Evolutionary conservation across 2,113 vertebrate genomes (phyloP), one percentile per base, ranked within the genome.

Genomic region (Mormyrus lacerda): DNA sequence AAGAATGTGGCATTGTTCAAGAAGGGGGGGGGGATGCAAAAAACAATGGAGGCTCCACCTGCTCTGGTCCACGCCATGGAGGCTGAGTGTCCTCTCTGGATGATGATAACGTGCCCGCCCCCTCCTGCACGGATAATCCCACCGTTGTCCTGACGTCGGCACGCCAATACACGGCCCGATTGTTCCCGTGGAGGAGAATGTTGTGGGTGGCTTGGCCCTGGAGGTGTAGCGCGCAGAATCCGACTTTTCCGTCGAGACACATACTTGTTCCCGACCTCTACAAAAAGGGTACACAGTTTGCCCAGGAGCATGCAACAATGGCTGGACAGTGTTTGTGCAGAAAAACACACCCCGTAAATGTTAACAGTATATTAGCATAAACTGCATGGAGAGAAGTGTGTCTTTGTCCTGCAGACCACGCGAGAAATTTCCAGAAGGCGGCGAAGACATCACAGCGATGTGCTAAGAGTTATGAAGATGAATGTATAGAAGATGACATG

Each of bases 381-480:
- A 87, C 89, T 79, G 45, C 65, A 89, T 31, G 44, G 79, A 89
- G 90, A 92, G 87, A 92, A 53, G 91, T 93, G 92, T 51, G 90
- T 91, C 91, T 90, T 90, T 90, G 88, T 93, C 86, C 65, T 69
- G 45, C 11, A 50, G 91, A 79, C 89, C 88, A 90, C 53, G 58
- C 65, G 87, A 91, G 88, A 91, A 92, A 93, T 92, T 91, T 94
- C 88, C 91, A 92, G 91, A 92, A 90, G 91, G 88, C 89, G 89
- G 91, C 89, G 93, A 89, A 90, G 92, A 91, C 53, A 88, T 82
- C 8, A 45, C 82, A 2, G 82, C 44, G 6, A 39, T 35, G 35
- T 39, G 31, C 31, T 42, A 39, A 39, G 27, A 17, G 79, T 47
- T 35, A 83, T 83, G 42, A 24, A 47, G 42, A 45, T 44, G 42